Conservation (phyloP, 1,140 invertebrate species). For the Leucophenga varia region DNA sequence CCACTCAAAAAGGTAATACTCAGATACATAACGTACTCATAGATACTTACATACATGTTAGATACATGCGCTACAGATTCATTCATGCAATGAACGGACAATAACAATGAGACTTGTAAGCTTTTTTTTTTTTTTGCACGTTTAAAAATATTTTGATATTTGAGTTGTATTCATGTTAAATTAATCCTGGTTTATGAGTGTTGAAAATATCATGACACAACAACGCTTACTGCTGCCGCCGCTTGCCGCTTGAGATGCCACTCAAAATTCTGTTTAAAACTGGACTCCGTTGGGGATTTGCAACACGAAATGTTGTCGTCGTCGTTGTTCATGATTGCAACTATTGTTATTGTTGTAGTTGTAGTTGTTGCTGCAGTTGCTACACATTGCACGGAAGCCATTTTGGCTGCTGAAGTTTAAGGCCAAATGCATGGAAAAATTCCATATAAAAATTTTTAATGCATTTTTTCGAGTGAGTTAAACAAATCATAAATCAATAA, state of each 20-base stretch:
- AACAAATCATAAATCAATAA: constrained; percentile 54
- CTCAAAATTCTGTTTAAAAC: too few species aligned
- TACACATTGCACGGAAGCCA: too few species aligned
- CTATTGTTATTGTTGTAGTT: constrained; percentile 34
- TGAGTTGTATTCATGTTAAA: constrained; percentile 49
- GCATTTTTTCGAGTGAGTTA: constrained; percentile 52
- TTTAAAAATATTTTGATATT: constrained; percentile 52
- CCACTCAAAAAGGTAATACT: too few species aligned
- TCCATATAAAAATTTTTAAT: constrained; percentile 42
- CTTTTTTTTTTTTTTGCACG: too few species aligned
- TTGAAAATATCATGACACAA: constrained; percentile 31
- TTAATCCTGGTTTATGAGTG: constrained; percentile 53
- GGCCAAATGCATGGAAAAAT: constrained; percentile 28
- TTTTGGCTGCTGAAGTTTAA: constrained; percentile 34
- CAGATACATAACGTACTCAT: too few species aligned
- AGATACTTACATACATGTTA: too few species aligned
- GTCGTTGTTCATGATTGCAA: constrained; percentile 44
- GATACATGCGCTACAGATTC: too few species aligned
- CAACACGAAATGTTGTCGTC: constrained; percentile 7
- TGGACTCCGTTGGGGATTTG: constrained; percentile 5
- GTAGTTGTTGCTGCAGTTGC: too few species aligned
- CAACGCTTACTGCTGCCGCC: constrained; percentile 12
- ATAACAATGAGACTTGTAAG: too few species aligned
- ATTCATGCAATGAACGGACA: too few species aligned
- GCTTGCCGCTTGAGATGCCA: constrained; percentile 6